Base-by-base conservation (phyloP, 2,113 vertebrate genomes). In the Anoura caudifer region DNA sequence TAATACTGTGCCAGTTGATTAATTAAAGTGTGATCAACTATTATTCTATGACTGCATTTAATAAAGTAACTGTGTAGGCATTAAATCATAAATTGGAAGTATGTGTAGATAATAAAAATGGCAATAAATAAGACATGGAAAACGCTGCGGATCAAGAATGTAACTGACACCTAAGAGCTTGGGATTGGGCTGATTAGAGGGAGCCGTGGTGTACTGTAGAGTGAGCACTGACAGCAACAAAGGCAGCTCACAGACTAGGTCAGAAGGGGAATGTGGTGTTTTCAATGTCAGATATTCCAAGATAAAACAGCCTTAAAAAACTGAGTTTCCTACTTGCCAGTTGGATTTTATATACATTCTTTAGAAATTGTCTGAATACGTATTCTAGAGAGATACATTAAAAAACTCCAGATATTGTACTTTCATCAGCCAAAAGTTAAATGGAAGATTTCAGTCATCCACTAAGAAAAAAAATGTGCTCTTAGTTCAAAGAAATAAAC, bases 401-500 rank as follows among this genome's bases (percentile, higher is more conserved):
- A 20, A 69, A 79, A 81, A 80, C 38, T 26, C 43, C 41, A 80
- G 45, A 90, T 56, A 59, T 72, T 67, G 26, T 87, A 67, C 94
- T 95, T 96, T 95, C 76, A 80, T 84, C 70, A 95, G 70, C 47
- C n/a, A 91, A 80, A 52, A 84, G 45, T 5, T 87, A 38, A 95
- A 87, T 72, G 36, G 56, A 93, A 96, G 67, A 95, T 43, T 94
- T 94, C 7, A 31, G 26, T 85, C 76, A 96, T 43, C 14, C 14
- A 45, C 65, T 83, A 47, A 52, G 87, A 90, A 67, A 82, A 75
- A 31, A 69, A 61, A 91, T 47, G 52, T 83, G 20, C 76, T 93
- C 59, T 80, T 76, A 93, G 77, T 95, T 93, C 41, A 96, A 96
- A 95, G 94, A 72, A 94, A 61, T 77, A 92, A 86, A 91, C 38